Evolutionary conservation across 2,797 vertebrate species (phyloP).

Genomic region (Clarias fuscus): DNA sequence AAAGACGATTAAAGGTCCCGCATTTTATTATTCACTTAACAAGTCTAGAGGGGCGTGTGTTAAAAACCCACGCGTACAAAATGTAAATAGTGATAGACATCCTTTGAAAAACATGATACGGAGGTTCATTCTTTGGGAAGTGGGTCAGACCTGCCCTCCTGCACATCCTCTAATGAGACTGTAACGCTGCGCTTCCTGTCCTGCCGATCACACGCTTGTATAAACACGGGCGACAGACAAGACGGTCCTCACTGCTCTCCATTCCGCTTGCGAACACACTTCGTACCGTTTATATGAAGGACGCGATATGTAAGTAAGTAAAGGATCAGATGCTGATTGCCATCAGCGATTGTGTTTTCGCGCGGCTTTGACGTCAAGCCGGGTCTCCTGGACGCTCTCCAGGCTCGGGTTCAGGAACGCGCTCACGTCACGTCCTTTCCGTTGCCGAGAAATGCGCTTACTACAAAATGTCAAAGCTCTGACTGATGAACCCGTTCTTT

Average conservation of each 20-base stretch:
- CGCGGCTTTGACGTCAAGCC: constrained; percentile 1
- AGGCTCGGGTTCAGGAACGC: neutral
- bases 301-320: constrained; percentile 17
- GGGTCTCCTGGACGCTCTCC: constrained; percentile 16
- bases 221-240: constrained; percentile 17
- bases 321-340: constrained; percentile 21
- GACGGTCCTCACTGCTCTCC: neutral
- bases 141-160: neutral
- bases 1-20: too few species aligned
- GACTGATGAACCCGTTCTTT: neutral
- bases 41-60: too few species aligned
- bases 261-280: constrained; percentile 5
- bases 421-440: neutral
- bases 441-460: too few species aligned
- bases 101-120: neutral
- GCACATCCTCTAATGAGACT: neutral
- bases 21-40: too few species aligned
- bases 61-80: too few species aligned
- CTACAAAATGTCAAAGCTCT: neutral
- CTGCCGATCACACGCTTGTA: constrained; percentile 4
- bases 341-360: constrained; percentile 11
- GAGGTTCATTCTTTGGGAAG: neutral
- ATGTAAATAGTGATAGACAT: too few species aligned
- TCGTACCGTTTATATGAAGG: neutral
- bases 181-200: neutral